A percentile compares a stretch with the other conserved stretches of the same genome.
phyloP scores from a whole-genome alignment of 2,888 invertebrate species.

The Spodoptera littoralis region DNA sequence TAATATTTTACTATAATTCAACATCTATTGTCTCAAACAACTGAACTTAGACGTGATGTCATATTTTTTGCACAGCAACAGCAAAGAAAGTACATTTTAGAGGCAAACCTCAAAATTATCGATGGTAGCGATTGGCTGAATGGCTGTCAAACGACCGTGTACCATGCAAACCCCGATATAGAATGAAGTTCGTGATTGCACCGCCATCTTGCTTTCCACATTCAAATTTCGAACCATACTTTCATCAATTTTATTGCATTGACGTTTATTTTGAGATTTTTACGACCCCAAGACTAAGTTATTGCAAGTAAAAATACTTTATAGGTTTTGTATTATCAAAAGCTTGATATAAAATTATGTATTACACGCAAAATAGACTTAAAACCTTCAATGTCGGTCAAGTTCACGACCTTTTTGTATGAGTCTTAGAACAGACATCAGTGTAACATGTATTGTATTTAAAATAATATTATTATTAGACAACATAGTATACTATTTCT shows the following conservation, averaged over 20 bases:
- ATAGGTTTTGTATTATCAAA: conserved; percentile 1
- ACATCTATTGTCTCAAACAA: too few species aligned
- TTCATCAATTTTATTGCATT: conserved; percentile 31
- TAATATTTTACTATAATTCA: too few species aligned
- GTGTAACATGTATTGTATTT: background rate
- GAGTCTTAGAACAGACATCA: background rate
- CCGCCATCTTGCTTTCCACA: conserved; percentile 30
- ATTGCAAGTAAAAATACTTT: conserved; percentile 4
- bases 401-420: conserved; percentile 36
- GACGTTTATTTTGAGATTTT: conserved; percentile 42
- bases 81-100: conserved; percentile 4
- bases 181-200: conserved; percentile 50
- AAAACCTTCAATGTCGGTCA: conserved; percentile 9
- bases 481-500: conserved; percentile 9
- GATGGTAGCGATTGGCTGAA: conserved; percentile 30
- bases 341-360: conserved; percentile 1
- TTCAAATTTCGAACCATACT: conserved; percentile 40
- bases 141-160: conserved; percentile 33
- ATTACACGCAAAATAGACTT: conserved; percentile 6
- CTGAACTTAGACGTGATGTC: background rate
- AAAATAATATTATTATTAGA: conserved; percentile 3
- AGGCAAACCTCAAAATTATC: conserved; percentile 18
- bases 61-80: background rate
- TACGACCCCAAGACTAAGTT: conserved; percentile 11
- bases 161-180: conserved; percentile 50